Evolutionary conservation across 2,888 invertebrate species (phyloP), one percentile per base, ranked within the genome.

Genomic region (Metallyticus violacea): DNA sequence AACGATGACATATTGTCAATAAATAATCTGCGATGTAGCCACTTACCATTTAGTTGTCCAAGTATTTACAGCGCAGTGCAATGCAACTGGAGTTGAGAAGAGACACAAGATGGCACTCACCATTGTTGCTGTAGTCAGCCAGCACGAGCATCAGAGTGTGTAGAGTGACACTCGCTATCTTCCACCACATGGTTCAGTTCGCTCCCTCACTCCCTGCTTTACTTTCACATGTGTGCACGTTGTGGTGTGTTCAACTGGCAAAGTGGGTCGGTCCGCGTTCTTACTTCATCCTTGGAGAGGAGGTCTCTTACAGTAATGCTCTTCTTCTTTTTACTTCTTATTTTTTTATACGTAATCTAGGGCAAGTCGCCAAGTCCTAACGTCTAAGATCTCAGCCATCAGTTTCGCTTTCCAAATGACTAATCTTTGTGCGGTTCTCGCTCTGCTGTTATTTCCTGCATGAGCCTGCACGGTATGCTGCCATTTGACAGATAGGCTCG

Each of bases 221-320:
- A 62, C 40, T 62, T 62, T 62, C 40, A 62, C 40, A 62, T 62
- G 40, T 62, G 40, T 62, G 40, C 40, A 62, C 40, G 40, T 62
- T 62, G 40, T 62, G 40, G 9, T 62, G 40, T 62, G 40, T 62
- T 62, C 15, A 22, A 62, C 40, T 62, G 40, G 40, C 40, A 62
- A 82, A 82, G 82, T 82, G 82, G 82, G 82, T 82, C 82, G 82
- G 9, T 76, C 82, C 15, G 40, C 40, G 40, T 22, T 82, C 26
- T 82, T 82, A 62, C 82, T 82, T 82, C 82, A 82, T 82, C 82
- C 82, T 82, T 82, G 82, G 82, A 82, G 40, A 62, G 40, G 40
- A 62, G 40, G 40, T 62, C 40, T 62, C 40, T 62, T 62, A 62
- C 15, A 62, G 40, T 62, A 62, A 15, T 62, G 40, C 40, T 62